phyloP scores from a whole-genome alignment of 1,140 invertebrate genomes.

The Bombus difficillimus region DNA sequence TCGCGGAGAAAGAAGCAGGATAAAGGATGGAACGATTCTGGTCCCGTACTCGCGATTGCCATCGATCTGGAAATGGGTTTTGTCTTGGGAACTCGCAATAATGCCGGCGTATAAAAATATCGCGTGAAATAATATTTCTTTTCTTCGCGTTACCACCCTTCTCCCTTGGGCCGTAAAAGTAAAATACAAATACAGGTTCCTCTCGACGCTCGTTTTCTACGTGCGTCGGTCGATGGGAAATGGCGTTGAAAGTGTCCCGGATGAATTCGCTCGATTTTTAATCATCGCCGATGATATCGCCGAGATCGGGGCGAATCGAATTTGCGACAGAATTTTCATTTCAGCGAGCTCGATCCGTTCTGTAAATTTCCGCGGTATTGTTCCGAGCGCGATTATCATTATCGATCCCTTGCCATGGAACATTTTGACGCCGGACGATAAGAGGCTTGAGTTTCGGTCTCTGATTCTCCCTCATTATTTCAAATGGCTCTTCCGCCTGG shows the following conservation, averaged over 20 bases:
- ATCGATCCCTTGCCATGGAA: not conserved
- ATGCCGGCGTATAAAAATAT: too few species aligned
- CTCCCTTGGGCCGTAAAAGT: not conserved
- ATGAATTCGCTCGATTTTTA: not conserved
- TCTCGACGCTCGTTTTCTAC: not conserved
- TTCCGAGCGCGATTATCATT: not conserved
- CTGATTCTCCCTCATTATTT: not conserved
- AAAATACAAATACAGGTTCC: not conserved
- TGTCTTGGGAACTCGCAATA: too few species aligned
- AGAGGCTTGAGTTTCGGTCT: not conserved
- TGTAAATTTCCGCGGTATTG: not conserved
- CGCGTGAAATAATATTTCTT: conserved; percentile 32
- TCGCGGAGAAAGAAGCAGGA: too few species aligned
- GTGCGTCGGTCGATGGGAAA: not conserved
- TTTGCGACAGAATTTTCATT: not conserved
- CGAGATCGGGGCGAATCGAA: too few species aligned
- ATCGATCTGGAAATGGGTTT: too few species aligned
- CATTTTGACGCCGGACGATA: not conserved
- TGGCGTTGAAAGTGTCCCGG: not conserved
- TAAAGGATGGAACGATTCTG: too few species aligned
- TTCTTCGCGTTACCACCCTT: not conserved
- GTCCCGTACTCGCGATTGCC: too few species aligned
- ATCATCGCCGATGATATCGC: not conserved
- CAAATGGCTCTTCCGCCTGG: not conserved
- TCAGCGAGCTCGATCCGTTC: not conserved